Evolutionary conservation across 2,113 vertebrate genomes (phyloP), one percentile per base, ranked within the genome.

Genomic region (Embiotoca jacksoni): DNA sequence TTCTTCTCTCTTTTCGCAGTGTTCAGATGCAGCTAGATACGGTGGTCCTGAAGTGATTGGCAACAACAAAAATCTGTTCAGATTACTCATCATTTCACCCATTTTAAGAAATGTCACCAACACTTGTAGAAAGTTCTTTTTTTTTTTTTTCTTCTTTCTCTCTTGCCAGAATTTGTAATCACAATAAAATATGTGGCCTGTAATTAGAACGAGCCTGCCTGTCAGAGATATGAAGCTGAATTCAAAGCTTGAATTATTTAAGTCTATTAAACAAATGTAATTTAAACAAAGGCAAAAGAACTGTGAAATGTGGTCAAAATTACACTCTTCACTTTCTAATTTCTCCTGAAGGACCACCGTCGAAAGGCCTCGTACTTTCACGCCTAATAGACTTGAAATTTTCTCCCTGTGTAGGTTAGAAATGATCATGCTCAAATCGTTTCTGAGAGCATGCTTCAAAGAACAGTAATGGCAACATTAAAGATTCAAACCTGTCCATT

Each of bases 121-220:
- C 56, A 55, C 35, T 53, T 57, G 13, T 35, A 4, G 35, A 71
- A 65, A 62, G n/a, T 74, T 84, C 47, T 23, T 11, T 59, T 55
- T 61, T 69, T 33, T 13, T 57, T 63, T 53, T 32, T 13, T 53
- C n/a, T 44, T 39, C 7, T 46, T 57, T 57, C 46, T 54, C n/a
- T 70, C 70, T 59, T 30, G 37, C 68, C 70, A 88, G 83, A 92
- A 92, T 94, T 93, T 91, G 82, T 86, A 86, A 93, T 92, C 86
- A 90, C 83, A 93, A 92, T 91, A 84, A 92, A 88, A 84, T 84
- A 84, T 79, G 82, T 58, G 57, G 78, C 54, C 84, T 82, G 68
- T 91, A 92, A 94, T 93, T 92, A 90, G 87, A 93, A 89, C 78
- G 78, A 69, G 82, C 55, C 85, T 89, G 88, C 66, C 89, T 89